A percentile compares a stretch with the other conserved stretches of the same genome.
phyloP scores from a whole-genome alignment of 2,113 vertebrate genomes.

The Jacana jacana region DNA sequence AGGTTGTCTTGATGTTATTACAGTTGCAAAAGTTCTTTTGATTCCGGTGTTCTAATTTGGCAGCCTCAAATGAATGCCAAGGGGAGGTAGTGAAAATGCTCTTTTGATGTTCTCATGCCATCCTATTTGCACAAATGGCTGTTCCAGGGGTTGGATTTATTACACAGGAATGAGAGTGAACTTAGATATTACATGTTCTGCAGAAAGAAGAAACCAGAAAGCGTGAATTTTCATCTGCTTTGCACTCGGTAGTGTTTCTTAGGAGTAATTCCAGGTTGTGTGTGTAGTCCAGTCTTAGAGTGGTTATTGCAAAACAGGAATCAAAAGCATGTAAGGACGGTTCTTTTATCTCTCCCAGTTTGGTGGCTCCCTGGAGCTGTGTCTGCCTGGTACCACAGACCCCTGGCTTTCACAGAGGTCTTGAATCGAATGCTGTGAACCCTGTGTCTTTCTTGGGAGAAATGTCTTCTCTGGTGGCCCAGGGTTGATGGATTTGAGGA shows the following conservation, averaged over 20 bases:
- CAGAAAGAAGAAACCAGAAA: not conserved
- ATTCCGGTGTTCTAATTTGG: slow-evolving; percentile 1
- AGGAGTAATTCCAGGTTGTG: not conserved
- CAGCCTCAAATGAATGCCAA: not conserved
- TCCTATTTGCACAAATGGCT: not conserved
- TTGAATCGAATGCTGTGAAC: not conserved
- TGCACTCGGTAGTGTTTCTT: not conserved
- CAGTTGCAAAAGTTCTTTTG: slow-evolving; percentile 12
- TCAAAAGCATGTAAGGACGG: not conserved
- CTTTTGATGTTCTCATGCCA: not conserved
- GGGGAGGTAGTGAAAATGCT: not conserved
- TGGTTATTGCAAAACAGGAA: not conserved
- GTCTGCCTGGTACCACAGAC: not conserved
- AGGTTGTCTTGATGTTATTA: slow-evolving; percentile 77
- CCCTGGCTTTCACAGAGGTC: not conserved
- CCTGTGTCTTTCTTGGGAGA: not conserved
- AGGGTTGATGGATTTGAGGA: not conserved
- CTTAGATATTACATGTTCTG: not conserved
- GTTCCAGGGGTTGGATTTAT: not conserved
- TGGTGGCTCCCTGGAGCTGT: not conserved
- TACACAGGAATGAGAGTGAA: not conserved
- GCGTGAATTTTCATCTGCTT: not conserved
- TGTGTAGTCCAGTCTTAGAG: not conserved
- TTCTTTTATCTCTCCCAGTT: not conserved
- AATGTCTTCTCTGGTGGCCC: not conserved